Conservation (phyloP, 2,888 invertebrate genomes). For the Athrips mouffetella region DNA sequence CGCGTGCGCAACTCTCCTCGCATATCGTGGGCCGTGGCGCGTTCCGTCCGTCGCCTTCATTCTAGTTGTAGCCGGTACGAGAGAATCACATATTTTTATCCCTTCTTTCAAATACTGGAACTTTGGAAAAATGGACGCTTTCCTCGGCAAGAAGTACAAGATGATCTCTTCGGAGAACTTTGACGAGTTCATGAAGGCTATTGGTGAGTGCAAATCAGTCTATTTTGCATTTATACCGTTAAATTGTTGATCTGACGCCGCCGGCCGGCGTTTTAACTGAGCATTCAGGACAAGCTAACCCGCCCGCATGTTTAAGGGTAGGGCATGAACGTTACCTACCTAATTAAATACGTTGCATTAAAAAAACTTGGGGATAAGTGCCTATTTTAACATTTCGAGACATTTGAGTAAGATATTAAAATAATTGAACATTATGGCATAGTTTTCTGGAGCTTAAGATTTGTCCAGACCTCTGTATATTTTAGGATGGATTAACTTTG, state of each 20-base stretch:
- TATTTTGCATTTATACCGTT: neutral
- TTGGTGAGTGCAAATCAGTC: slow-evolving; percentile 80
- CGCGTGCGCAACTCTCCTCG: slow-evolving; percentile 18
- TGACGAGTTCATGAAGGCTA: slow-evolving; percentile 92
- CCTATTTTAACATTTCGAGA: neutral
- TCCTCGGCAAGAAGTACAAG: slow-evolving; percentile 88
- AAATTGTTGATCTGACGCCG: neutral
- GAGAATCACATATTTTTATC: slow-evolving; percentile 33
- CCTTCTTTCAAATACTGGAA: slow-evolving; percentile 23
- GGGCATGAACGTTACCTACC: neutral
- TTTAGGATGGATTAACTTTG: too few relatives aligned
- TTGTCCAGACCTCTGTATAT: too few relatives aligned
- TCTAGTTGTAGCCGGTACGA: slow-evolving; percentile 52
- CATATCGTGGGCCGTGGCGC: slow-evolving; percentile 30
- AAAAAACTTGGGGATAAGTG: neutral
- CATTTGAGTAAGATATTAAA: neutral
- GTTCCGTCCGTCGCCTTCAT: slow-evolving; percentile 38
- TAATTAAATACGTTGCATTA: neutral
- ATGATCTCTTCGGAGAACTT: slow-evolving; percentile 89
- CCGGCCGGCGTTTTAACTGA: slow-evolving; percentile 8
- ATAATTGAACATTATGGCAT: too few relatives aligned
- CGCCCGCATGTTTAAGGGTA: neutral
- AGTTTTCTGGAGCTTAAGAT: too few relatives aligned
- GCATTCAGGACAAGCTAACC: neutral
- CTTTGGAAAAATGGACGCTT: slow-evolving; percentile 62